Evolutionary conservation across 2,888 invertebrate genomes (phyloP).

Genomic region (Lepidocyrtoides sp.): DNA sequence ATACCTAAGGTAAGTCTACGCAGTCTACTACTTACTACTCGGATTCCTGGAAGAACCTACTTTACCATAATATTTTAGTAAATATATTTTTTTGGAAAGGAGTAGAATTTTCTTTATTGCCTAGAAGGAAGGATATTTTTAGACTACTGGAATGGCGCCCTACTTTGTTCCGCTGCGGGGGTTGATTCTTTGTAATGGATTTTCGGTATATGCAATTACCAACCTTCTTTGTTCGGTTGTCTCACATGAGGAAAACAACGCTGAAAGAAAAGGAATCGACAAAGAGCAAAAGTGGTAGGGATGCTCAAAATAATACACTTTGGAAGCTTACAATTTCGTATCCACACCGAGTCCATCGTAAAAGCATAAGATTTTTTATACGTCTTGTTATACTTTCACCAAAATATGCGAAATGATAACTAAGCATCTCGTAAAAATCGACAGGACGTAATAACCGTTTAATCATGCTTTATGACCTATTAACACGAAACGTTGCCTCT

Average conservation of each 20-base stretch:
- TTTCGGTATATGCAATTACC: conserved; percentile 38
- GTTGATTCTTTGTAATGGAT: conserved; percentile 52
- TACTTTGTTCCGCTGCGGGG: conserved; percentile 53
- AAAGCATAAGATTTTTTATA: background rate
- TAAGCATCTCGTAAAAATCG: background rate
- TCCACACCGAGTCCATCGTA: background rate
- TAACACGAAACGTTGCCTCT: background rate
- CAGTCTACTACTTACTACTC: too few relatives aligned
- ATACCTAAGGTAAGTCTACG: too few relatives aligned
- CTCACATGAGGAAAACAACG: background rate
- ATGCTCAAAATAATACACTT: conserved; percentile 4
- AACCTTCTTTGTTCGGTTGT: background rate
- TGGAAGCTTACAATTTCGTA: background rate
- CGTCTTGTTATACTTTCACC: background rate
- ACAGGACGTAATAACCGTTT: background rate
- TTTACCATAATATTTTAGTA: background rate
- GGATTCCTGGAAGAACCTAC: background rate
- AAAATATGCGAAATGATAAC: background rate
- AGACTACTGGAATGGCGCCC: conserved; percentile 28
- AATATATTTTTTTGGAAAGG: background rate
- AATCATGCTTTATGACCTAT: background rate
- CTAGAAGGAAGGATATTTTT: conserved; percentile 52
- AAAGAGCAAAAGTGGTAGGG: background rate
- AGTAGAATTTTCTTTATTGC: background rate
- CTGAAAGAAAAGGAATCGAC: background rate